Conservation (phyloP, 2,888 invertebrate species). For the Pelosia muscerda region DNA sequence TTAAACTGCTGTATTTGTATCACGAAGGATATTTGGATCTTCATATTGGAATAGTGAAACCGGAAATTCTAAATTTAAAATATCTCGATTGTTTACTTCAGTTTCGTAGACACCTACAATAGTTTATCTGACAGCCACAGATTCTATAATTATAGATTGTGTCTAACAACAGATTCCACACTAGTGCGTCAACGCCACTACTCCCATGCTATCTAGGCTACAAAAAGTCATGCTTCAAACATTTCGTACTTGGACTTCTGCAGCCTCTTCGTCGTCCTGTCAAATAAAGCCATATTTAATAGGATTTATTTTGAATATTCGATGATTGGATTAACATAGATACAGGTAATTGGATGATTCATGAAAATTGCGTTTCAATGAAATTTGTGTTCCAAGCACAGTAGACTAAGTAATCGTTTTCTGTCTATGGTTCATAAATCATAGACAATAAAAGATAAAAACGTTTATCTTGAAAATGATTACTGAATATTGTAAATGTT, state of each 20-base stretch:
- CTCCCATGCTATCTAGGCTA: slow-evolving; percentile 45
- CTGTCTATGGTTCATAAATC: too few species aligned
- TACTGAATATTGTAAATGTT: too few species aligned
- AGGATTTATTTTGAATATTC: slow-evolving; percentile 9
- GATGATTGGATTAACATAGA: background rate
- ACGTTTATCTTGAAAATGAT: too few species aligned
- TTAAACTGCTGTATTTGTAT: too few species aligned
- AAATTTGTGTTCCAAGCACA: background rate
- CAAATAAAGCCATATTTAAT: slow-evolving; percentile 49
- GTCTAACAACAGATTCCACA: slow-evolving; percentile 21
- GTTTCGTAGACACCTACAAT: background rate
- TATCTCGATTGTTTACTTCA: background rate
- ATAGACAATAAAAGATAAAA: too few species aligned
- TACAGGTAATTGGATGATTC: background rate
- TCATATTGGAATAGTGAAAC: background rate
- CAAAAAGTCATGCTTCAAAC: slow-evolving; percentile 56
- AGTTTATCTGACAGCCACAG: background rate
- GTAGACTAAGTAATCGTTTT: too few species aligned
- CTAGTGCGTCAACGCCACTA: slow-evolving; percentile 40
- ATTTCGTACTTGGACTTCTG: slow-evolving; percentile 55
- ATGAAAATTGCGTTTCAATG: background rate
- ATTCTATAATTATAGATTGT: background rate
- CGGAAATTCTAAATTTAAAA: background rate
- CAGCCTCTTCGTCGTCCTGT: slow-evolving; percentile 56
- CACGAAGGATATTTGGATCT: too few species aligned